Evolutionary conservation across 1,140 invertebrate genomes (phyloP).

Genomic region (Eulimnadia texana): DNA sequence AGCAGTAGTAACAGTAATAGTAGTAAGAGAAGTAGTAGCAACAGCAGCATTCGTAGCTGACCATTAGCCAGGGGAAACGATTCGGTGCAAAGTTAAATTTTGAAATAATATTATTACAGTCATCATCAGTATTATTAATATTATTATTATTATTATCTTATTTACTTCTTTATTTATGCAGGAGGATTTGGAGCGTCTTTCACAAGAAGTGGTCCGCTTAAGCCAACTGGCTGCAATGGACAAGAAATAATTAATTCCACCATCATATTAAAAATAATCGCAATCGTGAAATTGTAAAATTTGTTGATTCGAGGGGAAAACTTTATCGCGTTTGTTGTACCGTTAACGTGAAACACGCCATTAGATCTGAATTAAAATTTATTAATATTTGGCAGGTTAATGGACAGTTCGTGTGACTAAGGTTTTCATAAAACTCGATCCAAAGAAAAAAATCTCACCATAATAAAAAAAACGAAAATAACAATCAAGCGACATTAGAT

Average conservation of each 20-base stretch:
- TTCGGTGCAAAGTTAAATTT: too few species aligned
- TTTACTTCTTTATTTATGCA: conserved; percentile 6
- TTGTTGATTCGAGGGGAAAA: too few species aligned
- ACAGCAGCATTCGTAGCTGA: too few species aligned
- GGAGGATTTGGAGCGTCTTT: conserved; percentile 31
- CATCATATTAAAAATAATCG: not conserved
- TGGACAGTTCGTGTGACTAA: not conserved
- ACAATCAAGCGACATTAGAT: not conserved
- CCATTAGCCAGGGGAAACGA: too few species aligned
- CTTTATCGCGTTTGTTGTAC: too few species aligned
- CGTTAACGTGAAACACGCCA: not conserved
- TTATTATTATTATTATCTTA: too few species aligned
- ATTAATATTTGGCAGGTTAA: not conserved
- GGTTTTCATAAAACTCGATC: too few species aligned
- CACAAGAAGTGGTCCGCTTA: conserved; percentile 29
- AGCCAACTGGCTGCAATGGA: not conserved
- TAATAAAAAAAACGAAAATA: not conserved
- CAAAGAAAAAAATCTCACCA: not conserved
- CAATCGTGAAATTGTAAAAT: too few species aligned
- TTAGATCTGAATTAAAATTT: not conserved
- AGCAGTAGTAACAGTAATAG: too few species aligned
- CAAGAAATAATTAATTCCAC: not conserved
- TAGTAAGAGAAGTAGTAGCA: too few species aligned
- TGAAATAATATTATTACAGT: too few species aligned
- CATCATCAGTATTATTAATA: too few species aligned